Evolutionary conservation across 2,888 invertebrate genomes (phyloP), one percentile per base, ranked within the genome.

Genomic region (Argynnis bischoffii): DNA sequence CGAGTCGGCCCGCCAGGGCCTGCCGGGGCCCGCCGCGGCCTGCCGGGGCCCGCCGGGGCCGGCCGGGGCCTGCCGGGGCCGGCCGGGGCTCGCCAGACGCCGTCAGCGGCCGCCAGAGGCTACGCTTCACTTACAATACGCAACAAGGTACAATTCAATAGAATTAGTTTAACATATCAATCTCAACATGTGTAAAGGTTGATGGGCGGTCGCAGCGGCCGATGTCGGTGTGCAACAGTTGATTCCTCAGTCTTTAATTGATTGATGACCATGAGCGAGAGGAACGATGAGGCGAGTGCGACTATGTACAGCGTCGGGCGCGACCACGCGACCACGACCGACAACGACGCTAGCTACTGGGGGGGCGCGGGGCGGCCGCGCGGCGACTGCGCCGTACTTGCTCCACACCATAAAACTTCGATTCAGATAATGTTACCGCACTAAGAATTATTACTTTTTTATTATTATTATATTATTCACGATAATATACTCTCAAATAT

Each of bases 401-500:
- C 71, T 74, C 69, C 71, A 55, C 55, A 41, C 55, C 55, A 41
- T 55, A 55, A 55, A 41, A 55, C 55, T 35, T 55, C 55, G 76
- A 78, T 77, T 79, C 82, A 75, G 83, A 79, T 81, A 77, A 80
- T 79, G 81, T 81, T 80, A 86, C 83, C 85, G 84, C 86, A 85
- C 87, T 88, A 87, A 84, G 84, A 84, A 72, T 70, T 69, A 69
- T 84, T 83, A 82, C 78, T 83, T 83, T 79, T 85, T n/a, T n/a
- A n/a, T n/a, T n/a, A n/a, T n/a, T 26, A 26, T 84, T 87, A 88
- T 88, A 88, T 88, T 69, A 87, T 86, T 81, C 85, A 82, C 85
- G 83, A 84, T 87, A 87, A 91, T 92, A 93, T 92, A 93, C 92
- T 93, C 92, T 93, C 92, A 93, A 90, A 93, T 92, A 93, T 90